Base-by-base conservation (phyloP, 2,888 invertebrate species). In the Pseudeuparius sepicola region DNA sequence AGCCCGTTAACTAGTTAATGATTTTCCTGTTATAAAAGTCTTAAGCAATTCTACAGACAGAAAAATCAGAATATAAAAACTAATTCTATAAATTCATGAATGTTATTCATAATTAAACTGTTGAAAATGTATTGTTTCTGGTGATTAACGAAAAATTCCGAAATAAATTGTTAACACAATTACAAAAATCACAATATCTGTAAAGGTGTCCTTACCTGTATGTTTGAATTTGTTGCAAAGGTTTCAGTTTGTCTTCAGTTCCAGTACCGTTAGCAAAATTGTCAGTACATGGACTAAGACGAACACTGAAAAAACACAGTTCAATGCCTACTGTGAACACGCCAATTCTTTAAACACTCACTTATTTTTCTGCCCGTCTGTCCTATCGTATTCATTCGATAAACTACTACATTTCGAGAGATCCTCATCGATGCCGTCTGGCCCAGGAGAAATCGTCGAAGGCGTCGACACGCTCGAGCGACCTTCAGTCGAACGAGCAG, bases 141-240 rank as follows among this genome's bases (percentile, higher is more conserved):
- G n/a, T n/a, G n/a, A n/a, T n/a, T n/a, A n/a, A n/a, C n/a, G n/a
- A n/a, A n/a, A n/a, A n/a, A n/a, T n/a, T n/a, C n/a, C n/a, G n/a
- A n/a, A n/a, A n/a, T n/a, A n/a, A n/a, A n/a, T n/a, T n/a, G n/a
- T n/a, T n/a, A n/a, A n/a, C n/a, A n/a, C n/a, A n/a, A n/a, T n/a
- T n/a, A n/a, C n/a, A n/a, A n/a, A n/a, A n/a, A n/a, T n/a, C n/a
- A n/a, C n/a, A n/a, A n/a, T n/a, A n/a, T n/a, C n/a, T n/a, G n/a
- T n/a, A n/a, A n/a, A n/a, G n/a, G n/a, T n/a, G n/a, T n/a, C n/a
- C 65, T 60, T 70, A 79, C 79, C 77, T 78, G 70, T 81, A 81
- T 39, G 81, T 81, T 66, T 82, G 81, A 57, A 79, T 78, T 65
- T 79, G 70, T 53, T 66, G 66, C 59, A 68, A 67, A 55, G 73